A percentile compares a stretch with the other conserved stretches of the same genome.
phyloP scores from a whole-genome alignment of 1,140 invertebrate genomes.

The Gryllus bimaculatus region DNA sequence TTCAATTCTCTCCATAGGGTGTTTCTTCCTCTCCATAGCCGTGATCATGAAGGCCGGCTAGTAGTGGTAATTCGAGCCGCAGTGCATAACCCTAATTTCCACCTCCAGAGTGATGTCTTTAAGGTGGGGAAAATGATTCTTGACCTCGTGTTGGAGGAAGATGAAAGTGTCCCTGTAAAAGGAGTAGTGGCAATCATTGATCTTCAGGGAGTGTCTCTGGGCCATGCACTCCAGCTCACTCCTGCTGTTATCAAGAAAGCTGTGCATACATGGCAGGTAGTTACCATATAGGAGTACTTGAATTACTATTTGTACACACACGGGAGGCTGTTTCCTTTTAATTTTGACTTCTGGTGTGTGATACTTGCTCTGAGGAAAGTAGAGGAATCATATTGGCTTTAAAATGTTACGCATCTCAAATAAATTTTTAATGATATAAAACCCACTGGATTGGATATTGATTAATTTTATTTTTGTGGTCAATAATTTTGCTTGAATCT shows the following conservation, averaged over 20 bases:
- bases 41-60: constrained; percentile 39
- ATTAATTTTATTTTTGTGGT: no score
- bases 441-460: no score
- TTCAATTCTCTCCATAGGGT: constrained; percentile 31
- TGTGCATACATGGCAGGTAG: constrained; percentile 51
- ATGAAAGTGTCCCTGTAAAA: constrained; percentile 41
- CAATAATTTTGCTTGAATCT: no score
- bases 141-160: constrained; percentile 32
- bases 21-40: constrained; percentile 46
- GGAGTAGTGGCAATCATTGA: constrained; percentile 52
- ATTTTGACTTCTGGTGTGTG: no score
- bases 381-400: no score
- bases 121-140: constrained; percentile 36
- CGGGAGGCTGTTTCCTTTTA: no score
- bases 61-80: constrained; percentile 47
- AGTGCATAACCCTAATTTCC: constrained; percentile 43
- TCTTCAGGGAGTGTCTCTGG: constrained; percentile 43
- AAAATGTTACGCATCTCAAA: no score
- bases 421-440: no score
- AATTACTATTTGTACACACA: no score
- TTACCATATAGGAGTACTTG: constrained; percentile 40
- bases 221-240: constrained; percentile 49
- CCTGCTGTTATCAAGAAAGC: constrained; percentile 45
- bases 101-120: constrained; percentile 46
- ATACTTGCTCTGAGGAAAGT: no score